phyloP scores from a whole-genome alignment of 1,140 invertebrate genomes.

The Chionoecetes opilio region DNA sequence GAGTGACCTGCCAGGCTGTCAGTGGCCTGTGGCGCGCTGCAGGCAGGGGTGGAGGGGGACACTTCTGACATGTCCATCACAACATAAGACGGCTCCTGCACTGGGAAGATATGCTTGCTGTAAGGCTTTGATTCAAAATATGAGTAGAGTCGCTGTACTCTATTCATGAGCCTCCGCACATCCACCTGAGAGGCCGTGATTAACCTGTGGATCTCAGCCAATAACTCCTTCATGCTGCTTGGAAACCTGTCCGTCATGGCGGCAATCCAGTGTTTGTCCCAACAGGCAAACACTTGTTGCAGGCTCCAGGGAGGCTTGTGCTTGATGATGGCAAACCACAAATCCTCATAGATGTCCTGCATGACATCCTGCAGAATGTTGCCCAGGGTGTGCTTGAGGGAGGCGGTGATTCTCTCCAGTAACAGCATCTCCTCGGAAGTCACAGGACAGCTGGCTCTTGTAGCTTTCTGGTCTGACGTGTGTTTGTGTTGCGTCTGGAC shows the following conservation, averaged over 20 bases:
- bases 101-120: constrained; percentile 42
- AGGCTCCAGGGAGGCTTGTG: constrained; percentile 77
- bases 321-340: constrained; percentile 69
- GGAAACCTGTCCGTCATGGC: constrained; percentile 75
- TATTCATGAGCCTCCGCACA: neutral
- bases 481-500: neutral
- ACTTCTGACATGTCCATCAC: constrained; percentile 3
- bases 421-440: neutral
- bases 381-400: constrained; percentile 58
- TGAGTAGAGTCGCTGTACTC: constrained; percentile 42
- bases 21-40: neutral
- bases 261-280: constrained; percentile 79
- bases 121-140: constrained; percentile 41
- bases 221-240: constrained; percentile 43
- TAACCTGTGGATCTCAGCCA: neutral
- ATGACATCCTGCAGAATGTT: constrained; percentile 67
- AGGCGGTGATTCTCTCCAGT: constrained; percentile 41
- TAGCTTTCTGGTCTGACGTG: neutral
- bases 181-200: neutral
- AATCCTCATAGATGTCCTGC: constrained; percentile 69
- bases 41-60: neutral
- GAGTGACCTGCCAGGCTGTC: neutral
- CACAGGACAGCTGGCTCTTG: neutral
- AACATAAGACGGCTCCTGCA: neutral
- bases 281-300: constrained; percentile 70